Base-by-base conservation (phyloP, 1,140 invertebrate species). In the Pogonomyrmex californicus region DNA sequence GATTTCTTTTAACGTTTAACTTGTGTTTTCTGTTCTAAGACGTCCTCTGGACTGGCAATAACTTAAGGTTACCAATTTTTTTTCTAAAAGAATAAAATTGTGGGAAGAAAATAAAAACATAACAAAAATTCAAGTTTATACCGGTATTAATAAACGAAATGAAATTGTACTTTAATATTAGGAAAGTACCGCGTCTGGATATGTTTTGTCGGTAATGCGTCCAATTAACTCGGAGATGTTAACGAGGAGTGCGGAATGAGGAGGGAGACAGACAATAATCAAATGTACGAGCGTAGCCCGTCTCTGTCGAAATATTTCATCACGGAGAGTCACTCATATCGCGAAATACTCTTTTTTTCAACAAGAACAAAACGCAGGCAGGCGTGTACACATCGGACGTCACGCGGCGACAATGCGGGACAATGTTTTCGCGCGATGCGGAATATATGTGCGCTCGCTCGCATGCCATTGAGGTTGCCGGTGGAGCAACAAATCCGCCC, bases 1-100 rank as follows among this genome's bases (percentile, higher is more conserved):
- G n/a, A 75, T 83, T 83, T 83, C 33, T 41, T 83, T 60, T 83
- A 60, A 82, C 38, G 30, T 71, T 71, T 82, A 83, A 75, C 68
- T 47, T 38, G 17, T 70, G 30, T 60, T 60, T 75, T 75, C 23
- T 36, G 17, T 49, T 7, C 30, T 7, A 41, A 71, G 41, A 82
- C 5, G 44, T 70, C 12, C 38, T 12, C 36, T 41, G 44, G 17
- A 17, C n/a, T 47, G 23, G 66, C 30, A 33, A 70, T 23, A 47
- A 60, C 23, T 41, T 51, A 78, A 70, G 41, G n/a, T 58, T 9
- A 41, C 36, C 12, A 63, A 30, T 1, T 56, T 23, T 36, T 10
- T 7, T 30, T 2, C 5, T 1, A 30, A 47, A 58, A 44, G 23
- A 71, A 60, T 14, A 41, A 47, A 71, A 9, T 1, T 9, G 47